Evolutionary conservation across 2,888 invertebrate species (phyloP).

Genomic region (Brachyopa scutellaris): DNA sequence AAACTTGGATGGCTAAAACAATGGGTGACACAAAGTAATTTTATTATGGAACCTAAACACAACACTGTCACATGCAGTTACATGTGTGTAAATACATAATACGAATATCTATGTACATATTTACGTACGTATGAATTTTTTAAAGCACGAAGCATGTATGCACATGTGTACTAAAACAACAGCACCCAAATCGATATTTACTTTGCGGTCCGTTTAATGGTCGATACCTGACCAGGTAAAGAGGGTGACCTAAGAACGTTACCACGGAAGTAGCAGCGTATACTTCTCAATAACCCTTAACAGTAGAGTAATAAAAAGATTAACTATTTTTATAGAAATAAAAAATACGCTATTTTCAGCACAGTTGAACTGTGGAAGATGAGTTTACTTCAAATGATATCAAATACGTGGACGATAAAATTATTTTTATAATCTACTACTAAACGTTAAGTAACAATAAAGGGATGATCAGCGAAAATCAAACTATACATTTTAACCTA

Average conservation of each 20-base stretch:
- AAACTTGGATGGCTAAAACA: background rate
- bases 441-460: no score
- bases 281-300: no score
- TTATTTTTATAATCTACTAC: no score
- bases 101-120: background rate
- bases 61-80: background rate
- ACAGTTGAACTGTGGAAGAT: no score
- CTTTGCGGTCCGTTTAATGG: background rate
- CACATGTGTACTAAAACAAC: background rate
- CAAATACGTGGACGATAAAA: no score
- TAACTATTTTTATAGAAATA: no score
- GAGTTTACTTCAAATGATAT: no score
- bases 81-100: no score
- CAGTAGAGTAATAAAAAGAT: no score
- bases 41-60: background rate
- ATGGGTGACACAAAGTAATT: background rate
- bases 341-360: no score
- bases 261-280: background rate
- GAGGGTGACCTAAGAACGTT: slow-evolving; percentile 5
- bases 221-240: background rate
- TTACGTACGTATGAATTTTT: background rate
- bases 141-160: background rate
- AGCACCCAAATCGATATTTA: background rate
- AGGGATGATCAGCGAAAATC: no score
- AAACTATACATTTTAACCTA: no score